Percentiles rank a stretch among this genome's conserved stretches.
Evolutionary conservation across 2,113 vertebrate species (phyloP).

Genomic region (Zosterops japonicus): DNA sequence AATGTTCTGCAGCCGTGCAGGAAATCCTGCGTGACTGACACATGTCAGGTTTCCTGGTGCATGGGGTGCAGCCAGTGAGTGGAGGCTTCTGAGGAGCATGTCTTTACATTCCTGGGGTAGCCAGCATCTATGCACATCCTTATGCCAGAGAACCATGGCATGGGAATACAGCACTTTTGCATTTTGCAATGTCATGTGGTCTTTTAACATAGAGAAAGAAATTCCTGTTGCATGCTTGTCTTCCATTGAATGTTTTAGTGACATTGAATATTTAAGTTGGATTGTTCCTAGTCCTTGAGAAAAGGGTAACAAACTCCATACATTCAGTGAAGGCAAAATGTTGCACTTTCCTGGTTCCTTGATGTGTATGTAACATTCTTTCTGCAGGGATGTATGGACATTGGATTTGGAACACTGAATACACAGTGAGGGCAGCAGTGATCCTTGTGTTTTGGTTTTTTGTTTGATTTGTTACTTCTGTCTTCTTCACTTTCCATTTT

Average conservation of each 20-base stretch:
- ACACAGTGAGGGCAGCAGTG: not conserved
- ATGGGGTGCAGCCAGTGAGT: not conserved
- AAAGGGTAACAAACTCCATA: not conserved
- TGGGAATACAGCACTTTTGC: accelerated
- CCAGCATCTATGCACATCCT: accelerated
- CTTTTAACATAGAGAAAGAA: not conserved
- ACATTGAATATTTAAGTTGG: not conserved
- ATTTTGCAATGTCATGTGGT: not conserved
- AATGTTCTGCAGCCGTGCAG: accelerated
- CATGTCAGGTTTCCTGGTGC: not conserved
- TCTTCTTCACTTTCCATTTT: not conserved
- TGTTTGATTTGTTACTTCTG: not conserved
- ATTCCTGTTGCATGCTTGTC: not conserved
- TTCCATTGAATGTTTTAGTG: not conserved
- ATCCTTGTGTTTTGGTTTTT: not conserved
- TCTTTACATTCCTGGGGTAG: accelerated
- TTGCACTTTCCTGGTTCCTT: not conserved
- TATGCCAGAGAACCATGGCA: accelerated
- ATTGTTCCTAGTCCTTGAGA: not conserved
- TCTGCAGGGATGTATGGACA: not conserved
- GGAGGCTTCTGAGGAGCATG: not conserved
- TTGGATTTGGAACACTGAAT: not conserved
- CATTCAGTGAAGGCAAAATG: not conserved
- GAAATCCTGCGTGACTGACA: accelerated
- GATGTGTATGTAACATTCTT: not conserved